Evolutionary conservation across 2,797 vertebrate genomes (phyloP).

Genomic region (Channallabes apus): DNA sequence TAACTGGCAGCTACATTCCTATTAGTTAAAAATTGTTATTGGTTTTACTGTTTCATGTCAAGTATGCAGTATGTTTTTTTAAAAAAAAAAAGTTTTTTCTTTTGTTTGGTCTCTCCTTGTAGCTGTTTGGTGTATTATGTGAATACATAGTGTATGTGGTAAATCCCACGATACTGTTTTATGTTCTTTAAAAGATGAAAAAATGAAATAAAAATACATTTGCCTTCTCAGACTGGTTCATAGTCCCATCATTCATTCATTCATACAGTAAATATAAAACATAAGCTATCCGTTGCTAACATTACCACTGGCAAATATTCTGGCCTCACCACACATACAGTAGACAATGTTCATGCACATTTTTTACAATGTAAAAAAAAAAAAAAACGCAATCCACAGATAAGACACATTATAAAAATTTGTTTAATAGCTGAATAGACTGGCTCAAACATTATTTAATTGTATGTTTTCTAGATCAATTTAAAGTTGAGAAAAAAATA

Average conservation of each 20-base stretch:
- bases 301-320: neutral
- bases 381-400: too few relatives aligned
- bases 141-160: slow-evolving; percentile 87
- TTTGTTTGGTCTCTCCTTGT: slow-evolving; percentile 81
- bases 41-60: slow-evolving; percentile 80
- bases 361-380: too few relatives aligned
- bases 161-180: slow-evolving; percentile 83
- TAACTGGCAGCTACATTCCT: slow-evolving; percentile 85
- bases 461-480: too few relatives aligned
- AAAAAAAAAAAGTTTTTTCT: slow-evolving; percentile 68
- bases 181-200: slow-evolving; percentile 76
- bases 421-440: too few relatives aligned
- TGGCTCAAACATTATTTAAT: too few relatives aligned
- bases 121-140: slow-evolving; percentile 87
- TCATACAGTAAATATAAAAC: neutral
- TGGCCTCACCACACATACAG: too few relatives aligned
- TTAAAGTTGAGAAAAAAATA: too few relatives aligned
- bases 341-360: too few relatives aligned
- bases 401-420: too few relatives aligned
- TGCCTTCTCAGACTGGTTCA: neutral
- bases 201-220: slow-evolving; percentile 54
- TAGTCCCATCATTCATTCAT: neutral
- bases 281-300: neutral
- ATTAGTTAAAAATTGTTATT: slow-evolving; percentile 78
- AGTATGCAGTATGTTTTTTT: slow-evolving; percentile 83